Conservation (phyloP, 2,797 vertebrate species). For the Myotis myotis region DNA sequence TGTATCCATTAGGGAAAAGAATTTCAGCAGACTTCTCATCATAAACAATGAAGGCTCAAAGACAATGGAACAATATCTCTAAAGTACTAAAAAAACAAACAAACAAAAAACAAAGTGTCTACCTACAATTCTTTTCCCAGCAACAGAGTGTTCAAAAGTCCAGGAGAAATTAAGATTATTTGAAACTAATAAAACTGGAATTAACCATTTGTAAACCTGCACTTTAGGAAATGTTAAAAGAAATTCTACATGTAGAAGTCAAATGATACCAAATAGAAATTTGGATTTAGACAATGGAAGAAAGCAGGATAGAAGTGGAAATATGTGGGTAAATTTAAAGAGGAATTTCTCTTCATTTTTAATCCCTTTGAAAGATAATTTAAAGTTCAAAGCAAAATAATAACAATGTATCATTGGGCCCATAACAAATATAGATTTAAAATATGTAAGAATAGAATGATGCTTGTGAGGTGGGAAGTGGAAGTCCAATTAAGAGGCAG, state of each 20-base stretch:
- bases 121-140: neutral
- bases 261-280: neutral
- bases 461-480: neutral
- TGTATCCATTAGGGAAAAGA: neutral
- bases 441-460: neutral
- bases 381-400: slow-evolving; percentile 23
- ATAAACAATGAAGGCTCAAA: neutral
- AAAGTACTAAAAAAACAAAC: neutral
- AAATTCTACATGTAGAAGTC: neutral
- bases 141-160: neutral
- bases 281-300: neutral
- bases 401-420: neutral
- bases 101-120: neutral
- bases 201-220: neutral
- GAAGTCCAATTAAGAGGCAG: neutral
- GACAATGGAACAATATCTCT: neutral
- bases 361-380: neutral
- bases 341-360: neutral
- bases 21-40: neutral
- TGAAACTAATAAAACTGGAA: neutral
- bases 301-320: neutral
- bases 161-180: neutral
- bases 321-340: neutral
- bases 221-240: neutral
- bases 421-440: neutral